A percentile compares a stretch with the other conserved stretches of the same genome.
Conservation (phyloP, 2,888 invertebrate genomes). For the Kryphioiulus occultus region DNA sequence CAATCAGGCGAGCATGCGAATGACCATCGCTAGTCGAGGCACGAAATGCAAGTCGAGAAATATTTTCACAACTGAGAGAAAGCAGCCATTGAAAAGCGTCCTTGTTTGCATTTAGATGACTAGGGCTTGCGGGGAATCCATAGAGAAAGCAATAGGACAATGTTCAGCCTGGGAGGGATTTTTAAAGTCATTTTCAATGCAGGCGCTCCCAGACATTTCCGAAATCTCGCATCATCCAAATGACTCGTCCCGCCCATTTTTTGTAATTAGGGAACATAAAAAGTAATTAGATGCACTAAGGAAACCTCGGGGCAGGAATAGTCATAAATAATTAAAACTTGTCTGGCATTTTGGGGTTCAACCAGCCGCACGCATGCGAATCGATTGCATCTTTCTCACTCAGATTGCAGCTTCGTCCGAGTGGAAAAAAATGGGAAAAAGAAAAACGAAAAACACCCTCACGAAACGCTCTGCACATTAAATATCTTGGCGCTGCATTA, state of each 20-base stretch:
- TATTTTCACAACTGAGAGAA: slow-evolving; percentile 35
- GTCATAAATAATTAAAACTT: slow-evolving; percentile 37
- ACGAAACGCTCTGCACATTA: neutral
- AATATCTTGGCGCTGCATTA: slow-evolving; percentile 20
- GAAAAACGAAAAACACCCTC: no score
- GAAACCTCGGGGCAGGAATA: slow-evolving; percentile 33
- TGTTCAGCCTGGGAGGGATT: neutral
- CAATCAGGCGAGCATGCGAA: slow-evolving; percentile 4
- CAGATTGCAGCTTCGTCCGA: neutral
- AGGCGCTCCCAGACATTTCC: neutral
- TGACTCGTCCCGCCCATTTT: neutral
- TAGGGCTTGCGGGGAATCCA: slow-evolving; percentile 3
- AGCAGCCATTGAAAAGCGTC: neutral
- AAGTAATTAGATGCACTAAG: slow-evolving; percentile 32
- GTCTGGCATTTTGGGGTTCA: slow-evolving; percentile 15
- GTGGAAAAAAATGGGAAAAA: no score
- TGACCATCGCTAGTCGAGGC: neutral
- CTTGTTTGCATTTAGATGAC: slow-evolving; percentile 39
- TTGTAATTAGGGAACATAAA: slow-evolving; percentile 36
- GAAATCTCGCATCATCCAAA: neutral
- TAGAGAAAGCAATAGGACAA: slow-evolving; percentile 16
- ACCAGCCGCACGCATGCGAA: slow-evolving; percentile 1
- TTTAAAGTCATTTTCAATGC: neutral
- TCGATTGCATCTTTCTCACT: neutral
- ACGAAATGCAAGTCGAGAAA: slow-evolving; percentile 17